Evolutionary conservation across 2,113 vertebrate species (phyloP), one percentile per base, ranked within the genome.

Genomic region (Lycaon pictus): DNA sequence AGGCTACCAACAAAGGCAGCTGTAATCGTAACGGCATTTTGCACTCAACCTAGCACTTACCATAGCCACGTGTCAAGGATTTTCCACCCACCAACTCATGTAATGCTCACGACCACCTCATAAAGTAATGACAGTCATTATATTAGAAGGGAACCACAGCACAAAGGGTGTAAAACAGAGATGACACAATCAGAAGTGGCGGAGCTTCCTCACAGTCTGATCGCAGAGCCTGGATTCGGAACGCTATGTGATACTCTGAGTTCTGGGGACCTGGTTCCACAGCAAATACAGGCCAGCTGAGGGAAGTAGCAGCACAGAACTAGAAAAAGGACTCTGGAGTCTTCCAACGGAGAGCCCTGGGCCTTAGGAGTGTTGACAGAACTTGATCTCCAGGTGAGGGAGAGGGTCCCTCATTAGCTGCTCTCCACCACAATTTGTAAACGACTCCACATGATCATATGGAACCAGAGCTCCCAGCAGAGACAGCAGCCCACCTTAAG

Each of bases 371-470:
- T 23, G n/a, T 23, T 51, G 62, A 53, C 0, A 11, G 79, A 5
- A 35, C 10, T 43, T 20, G 23, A 60, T 62, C 56, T 83, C 53
- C 15, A 1, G 43, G 29, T 65, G 12, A 7, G 13, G 67, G 35
- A 7, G 37, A 29, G 7, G 51, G 10, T 11, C 11, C 48, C 56
- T 7, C 2, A 0, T 15, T 23, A 17, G 20, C 53, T 29, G 23
- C 56, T 71, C 22, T n/a, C n/a, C 2, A 2, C 53, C 27, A 8
- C 12, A 4, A 29, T 27, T 12, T 81, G 13, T 69, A 11, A 63
- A 7, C 7, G 43, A 43, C 37, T 63, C 23, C 74, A 23, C 2
- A 0, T 0, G 9, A 27, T 11, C 16, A 7, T 16, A 1, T 0
- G 6, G 83, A n/a, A 27, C 37, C 69, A n/a, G 13, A 58, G 35